Conservation (phyloP, 2,888 invertebrate genomes). For the Slavum lentiscoides region DNA sequence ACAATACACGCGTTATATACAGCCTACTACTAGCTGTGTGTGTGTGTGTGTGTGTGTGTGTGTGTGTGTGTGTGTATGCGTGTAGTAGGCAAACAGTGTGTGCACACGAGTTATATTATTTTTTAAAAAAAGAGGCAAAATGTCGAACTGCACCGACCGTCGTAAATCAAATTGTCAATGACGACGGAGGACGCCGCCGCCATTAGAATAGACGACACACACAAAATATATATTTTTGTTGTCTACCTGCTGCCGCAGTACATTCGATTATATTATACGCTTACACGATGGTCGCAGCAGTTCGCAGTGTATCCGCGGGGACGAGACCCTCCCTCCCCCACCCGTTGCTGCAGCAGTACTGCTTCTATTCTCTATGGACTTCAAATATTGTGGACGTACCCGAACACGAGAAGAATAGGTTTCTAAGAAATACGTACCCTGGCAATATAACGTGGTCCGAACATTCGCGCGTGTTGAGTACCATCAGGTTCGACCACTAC, state of each 20-base stretch:
- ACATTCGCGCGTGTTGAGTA: no score
- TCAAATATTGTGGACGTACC: neutral
- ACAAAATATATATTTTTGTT: neutral
- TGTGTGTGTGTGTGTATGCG: neutral
- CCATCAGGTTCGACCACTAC: no score
- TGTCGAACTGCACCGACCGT: neutral
- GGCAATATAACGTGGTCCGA: no score
- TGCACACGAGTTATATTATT: neutral
- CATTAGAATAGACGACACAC: neutral
- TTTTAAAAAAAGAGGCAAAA: neutral
- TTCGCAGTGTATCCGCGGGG: no score
- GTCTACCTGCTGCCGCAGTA: neutral
- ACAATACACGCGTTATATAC: no score
- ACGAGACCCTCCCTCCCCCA: no score
- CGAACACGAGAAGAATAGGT: neutral
- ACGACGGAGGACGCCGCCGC: neutral
- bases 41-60: neutral
- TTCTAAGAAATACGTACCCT: neutral
- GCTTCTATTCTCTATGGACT: no score
- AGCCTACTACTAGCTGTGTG: no score
- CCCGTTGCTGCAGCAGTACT: no score
- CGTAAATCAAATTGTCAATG: conserved; percentile 43
- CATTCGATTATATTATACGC: no score
- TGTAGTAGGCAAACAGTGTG: no score
- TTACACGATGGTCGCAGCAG: neutral